These are phyloP conservation scores for Leptonema lineaticorne DNA, from an alignment of 1,140 invertebrate species.

Conservation along the genomic window DNA sequence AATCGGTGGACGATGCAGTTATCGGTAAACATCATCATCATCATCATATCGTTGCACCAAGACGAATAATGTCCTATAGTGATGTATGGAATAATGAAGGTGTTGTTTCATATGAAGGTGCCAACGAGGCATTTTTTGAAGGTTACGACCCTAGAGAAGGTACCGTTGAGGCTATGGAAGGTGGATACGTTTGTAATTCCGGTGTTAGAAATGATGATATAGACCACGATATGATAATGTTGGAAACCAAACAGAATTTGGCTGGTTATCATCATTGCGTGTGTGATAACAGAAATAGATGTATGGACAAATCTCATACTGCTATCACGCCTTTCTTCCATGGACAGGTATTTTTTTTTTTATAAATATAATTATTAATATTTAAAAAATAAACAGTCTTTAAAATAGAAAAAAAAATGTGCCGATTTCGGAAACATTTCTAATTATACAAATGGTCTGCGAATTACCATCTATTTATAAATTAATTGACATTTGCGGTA, in stretches of 20 bases:
- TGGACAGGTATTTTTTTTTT: slow-evolving; percentile 45
- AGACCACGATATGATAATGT: slow-evolving; percentile 48
- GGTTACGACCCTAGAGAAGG: slow-evolving; percentile 34
- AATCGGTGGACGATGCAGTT: not conserved
- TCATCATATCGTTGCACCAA: not conserved
- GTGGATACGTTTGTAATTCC: slow-evolving; percentile 41
- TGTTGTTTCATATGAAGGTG: slow-evolving; percentile 29
- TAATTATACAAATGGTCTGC: too few species aligned
- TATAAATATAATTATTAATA: not conserved
- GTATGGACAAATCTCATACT: slow-evolving; percentile 46
- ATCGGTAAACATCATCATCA: not conserved
- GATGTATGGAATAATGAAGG: slow-evolving; percentile 36
- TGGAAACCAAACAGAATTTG: slow-evolving; percentile 45
- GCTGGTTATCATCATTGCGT: slow-evolving; percentile 44
- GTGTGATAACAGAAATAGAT: slow-evolving; percentile 49
- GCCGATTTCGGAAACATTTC: too few species aligned
- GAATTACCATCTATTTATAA: too few species aligned
- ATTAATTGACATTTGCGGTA: too few species aligned
- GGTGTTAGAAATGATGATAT: slow-evolving; percentile 43
- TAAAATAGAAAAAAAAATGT: not conserved
- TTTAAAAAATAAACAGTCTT: not conserved
- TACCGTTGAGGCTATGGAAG: slow-evolving; percentile 35
- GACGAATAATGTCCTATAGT: slow-evolving; percentile 37
- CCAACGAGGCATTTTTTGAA: slow-evolving; percentile 31
- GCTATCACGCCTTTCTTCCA: slow-evolving; percentile 54